Percentiles rank a stretch among this genome's conserved stretches.
Evolutionary conservation across 2,113 vertebrate species (phyloP).

Genomic region (Micromys minutus): DNA sequence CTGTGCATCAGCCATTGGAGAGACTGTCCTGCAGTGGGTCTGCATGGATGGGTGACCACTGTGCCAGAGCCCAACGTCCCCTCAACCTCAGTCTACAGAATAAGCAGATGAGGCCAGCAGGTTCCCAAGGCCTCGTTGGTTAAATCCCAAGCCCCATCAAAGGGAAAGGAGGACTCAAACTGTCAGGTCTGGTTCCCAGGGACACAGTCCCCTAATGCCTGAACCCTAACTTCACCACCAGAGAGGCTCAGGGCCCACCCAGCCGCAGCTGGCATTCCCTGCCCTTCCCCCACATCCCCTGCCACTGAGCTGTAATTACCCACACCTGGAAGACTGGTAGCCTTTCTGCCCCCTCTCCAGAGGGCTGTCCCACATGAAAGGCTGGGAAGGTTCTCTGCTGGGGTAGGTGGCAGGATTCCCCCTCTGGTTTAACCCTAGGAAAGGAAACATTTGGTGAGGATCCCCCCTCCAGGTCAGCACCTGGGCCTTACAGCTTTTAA

Average conservation of each 20-base stretch:
- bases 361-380: not conserved
- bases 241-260: not conserved
- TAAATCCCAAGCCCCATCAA: not conserved
- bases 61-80: not conserved
- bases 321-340: not conserved
- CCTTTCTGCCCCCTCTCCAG: not conserved
- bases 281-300: not conserved
- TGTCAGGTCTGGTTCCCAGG: not conserved
- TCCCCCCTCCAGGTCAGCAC: not conserved
- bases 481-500: fast-evolving
- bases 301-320: not conserved
- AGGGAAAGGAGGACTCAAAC: not conserved
- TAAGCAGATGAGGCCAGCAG: not conserved
- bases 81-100: not conserved
- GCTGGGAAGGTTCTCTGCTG: not conserved
- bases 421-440: not conserved
- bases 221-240: not conserved
- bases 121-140: not conserved
- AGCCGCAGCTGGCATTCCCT: not conserved
- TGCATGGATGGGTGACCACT: not conserved
- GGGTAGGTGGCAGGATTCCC: not conserved
- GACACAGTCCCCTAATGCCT: not conserved
- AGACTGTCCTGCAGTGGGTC: too few species aligned
- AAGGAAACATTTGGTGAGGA: not conserved
- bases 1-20: not conserved